A percentile compares a stretch with the other conserved stretches of the same genome.
Conservation (phyloP, 1,140 invertebrate species). For the Ditylenchus dipsaci region DNA sequence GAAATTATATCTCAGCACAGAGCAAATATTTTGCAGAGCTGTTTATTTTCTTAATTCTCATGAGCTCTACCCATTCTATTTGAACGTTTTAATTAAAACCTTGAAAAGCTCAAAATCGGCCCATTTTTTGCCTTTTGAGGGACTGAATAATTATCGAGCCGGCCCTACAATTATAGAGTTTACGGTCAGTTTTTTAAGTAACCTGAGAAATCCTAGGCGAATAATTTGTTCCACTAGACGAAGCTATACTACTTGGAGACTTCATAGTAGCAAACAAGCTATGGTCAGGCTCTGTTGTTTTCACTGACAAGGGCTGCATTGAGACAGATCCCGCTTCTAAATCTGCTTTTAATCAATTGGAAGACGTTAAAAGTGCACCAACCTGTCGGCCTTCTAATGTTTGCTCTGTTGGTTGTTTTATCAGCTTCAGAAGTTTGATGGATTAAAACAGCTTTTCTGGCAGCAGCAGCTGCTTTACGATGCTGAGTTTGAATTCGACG, state of each 20-base stretch:
- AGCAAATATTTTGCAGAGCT: too few relatives aligned
- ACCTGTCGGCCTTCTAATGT: not conserved
- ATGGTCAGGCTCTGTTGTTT: not conserved
- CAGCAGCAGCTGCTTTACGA: conserved; percentile 32
- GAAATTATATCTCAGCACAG: too few relatives aligned
- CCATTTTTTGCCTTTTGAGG: too few relatives aligned
- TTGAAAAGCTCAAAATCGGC: too few relatives aligned
- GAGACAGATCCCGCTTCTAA: not conserved
- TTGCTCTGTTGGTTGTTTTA: not conserved
- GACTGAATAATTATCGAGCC: too few relatives aligned
- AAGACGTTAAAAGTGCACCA: not conserved
- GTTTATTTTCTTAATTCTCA: too few relatives aligned
- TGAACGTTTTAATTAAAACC: too few relatives aligned
- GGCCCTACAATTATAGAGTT: too few relatives aligned
- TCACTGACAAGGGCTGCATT: not conserved
- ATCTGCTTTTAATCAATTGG: not conserved
- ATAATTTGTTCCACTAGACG: not conserved
- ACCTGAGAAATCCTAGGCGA: not conserved
- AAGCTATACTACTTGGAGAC: not conserved
- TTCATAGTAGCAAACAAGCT: not conserved
- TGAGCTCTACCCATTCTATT: too few relatives aligned
- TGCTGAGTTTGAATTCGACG: conserved; percentile 36
- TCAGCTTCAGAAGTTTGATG: not conserved
- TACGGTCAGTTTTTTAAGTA: not conserved
- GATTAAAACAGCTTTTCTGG: not conserved